These are phyloP conservation scores for Oscheius sp. DNA, from an alignment of 2,888 invertebrate species.

Conservation along the genomic window DNA sequence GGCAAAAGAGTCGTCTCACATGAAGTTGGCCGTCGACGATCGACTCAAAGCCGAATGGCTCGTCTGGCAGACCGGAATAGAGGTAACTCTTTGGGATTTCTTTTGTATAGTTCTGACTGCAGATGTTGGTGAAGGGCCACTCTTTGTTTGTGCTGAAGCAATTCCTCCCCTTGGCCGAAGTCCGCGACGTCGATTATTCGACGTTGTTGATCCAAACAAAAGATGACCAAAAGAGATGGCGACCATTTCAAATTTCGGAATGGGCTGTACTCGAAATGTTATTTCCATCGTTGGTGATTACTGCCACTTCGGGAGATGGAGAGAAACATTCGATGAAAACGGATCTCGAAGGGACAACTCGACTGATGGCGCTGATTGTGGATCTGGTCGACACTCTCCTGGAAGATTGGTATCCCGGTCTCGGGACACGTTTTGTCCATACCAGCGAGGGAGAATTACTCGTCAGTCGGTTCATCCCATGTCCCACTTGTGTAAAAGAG, in stretches of 20 bases:
- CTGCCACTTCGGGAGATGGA: conserved; percentile 34
- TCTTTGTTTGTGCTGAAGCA: conserved; percentile 87
- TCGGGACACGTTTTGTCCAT: conserved; percentile 94
- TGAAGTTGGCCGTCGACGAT: conserved; percentile 35
- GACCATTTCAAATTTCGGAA: conserved; percentile 46
- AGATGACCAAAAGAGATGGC: conserved; percentile 66
- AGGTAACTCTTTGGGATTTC: conserved; percentile 76
- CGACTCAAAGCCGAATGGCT: conserved; percentile 81
- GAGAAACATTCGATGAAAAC: conserved; percentile 51
- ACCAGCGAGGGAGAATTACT: conserved; percentile 94
- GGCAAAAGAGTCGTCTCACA: conserved; percentile 24
- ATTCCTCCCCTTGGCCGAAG: conserved; percentile 75
- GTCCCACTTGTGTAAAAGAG: conserved; percentile 84
- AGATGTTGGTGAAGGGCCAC: conserved; percentile 80
- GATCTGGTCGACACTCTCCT: conserved; percentile 94
- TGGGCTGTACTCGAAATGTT: conserved; percentile 63
- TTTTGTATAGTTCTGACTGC: conserved; percentile 5
- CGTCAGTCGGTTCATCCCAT: conserved; percentile 91
- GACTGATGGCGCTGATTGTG: conserved; percentile 85
- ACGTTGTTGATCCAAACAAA: conserved; percentile 50
- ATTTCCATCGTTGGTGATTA: conserved; percentile 56
- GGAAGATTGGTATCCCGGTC: conserved; percentile 85
- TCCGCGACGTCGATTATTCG: conserved; percentile 70
- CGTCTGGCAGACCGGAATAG: conserved; percentile 91
- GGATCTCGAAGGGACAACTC: conserved; percentile 51